Conservation (phyloP, 2,113 vertebrate genomes). For the Cephalopterus ornatus region DNA sequence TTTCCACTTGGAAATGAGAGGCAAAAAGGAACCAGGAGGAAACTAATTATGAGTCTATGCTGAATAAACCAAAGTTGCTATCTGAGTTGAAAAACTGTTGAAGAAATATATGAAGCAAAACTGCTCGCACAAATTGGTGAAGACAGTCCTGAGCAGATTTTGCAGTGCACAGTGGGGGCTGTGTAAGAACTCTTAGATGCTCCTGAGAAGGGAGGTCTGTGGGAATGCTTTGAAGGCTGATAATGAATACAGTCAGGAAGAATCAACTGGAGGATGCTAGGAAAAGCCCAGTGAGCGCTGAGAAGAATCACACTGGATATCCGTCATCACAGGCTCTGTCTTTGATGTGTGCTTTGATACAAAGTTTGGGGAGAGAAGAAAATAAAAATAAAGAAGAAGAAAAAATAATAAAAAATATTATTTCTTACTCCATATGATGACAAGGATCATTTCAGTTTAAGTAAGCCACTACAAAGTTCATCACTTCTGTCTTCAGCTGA, state of each 20-base stretch:
- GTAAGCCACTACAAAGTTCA: background rate
- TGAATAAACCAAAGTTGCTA: background rate
- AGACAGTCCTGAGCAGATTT: background rate
- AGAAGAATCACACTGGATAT: background rate
- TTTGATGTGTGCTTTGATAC: background rate
- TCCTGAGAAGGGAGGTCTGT: background rate
- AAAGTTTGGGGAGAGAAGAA: background rate
- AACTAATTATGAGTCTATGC: background rate
- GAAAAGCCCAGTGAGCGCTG: background rate
- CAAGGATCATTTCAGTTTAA: background rate
- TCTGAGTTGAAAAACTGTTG: background rate
- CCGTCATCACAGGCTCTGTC: background rate
- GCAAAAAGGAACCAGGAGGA: background rate
- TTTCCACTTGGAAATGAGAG: background rate
- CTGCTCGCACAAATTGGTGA: background rate
- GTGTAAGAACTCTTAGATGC: background rate
- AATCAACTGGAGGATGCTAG: background rate
- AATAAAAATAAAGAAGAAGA: background rate
- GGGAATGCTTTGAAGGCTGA: conserved; percentile 14
- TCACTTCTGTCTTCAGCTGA: background rate
- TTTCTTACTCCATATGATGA: background rate
- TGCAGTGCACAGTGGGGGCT: background rate
- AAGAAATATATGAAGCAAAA: background rate
- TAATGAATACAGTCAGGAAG: background rate
- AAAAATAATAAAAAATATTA: background rate